Evolutionary conservation across 2,113 vertebrate genomes (phyloP).

Genomic region (Erinaceus europaeus): DNA sequence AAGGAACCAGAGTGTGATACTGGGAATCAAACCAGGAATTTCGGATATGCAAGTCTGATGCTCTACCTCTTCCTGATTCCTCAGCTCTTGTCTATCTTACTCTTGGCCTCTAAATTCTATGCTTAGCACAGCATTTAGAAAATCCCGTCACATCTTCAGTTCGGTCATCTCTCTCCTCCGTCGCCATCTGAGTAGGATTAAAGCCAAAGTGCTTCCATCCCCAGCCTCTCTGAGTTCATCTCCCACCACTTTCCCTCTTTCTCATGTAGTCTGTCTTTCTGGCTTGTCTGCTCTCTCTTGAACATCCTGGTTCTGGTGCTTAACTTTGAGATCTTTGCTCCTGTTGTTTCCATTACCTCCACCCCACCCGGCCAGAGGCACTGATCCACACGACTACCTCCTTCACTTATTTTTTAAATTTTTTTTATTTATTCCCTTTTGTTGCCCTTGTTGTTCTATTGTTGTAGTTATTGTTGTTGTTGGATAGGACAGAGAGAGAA

Average conservation of each 20-base stretch:
- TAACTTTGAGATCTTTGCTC: not conserved
- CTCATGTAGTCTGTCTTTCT: not conserved
- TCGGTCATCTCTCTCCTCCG: not conserved
- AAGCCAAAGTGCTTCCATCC: not conserved
- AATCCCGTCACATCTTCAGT: not conserved
- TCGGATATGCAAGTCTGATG: too few relatives aligned
- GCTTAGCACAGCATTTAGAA: not conserved
- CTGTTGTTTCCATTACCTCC: not conserved
- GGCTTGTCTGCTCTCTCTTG: not conserved
- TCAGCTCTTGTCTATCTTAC: not conserved
- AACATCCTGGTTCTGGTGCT: not conserved
- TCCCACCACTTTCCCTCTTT: not conserved
- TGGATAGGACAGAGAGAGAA: too few relatives aligned
- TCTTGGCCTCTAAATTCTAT: not conserved
- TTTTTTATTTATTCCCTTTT: too few relatives aligned
- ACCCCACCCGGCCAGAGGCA: not conserved
- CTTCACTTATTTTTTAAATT: too few relatives aligned
- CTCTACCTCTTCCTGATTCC: not conserved
- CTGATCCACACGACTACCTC: not conserved
- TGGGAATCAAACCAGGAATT: too few relatives aligned
- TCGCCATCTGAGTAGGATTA: not conserved
- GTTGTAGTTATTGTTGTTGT: too few relatives aligned
- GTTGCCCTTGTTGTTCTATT: too few relatives aligned
- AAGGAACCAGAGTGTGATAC: too few relatives aligned
- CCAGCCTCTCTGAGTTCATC: not conserved